A percentile compares a stretch with the other conserved stretches of the same genome.
phyloP scores from a whole-genome alignment of 2,888 invertebrate genomes.

The Nemapogon koenigi region DNA sequence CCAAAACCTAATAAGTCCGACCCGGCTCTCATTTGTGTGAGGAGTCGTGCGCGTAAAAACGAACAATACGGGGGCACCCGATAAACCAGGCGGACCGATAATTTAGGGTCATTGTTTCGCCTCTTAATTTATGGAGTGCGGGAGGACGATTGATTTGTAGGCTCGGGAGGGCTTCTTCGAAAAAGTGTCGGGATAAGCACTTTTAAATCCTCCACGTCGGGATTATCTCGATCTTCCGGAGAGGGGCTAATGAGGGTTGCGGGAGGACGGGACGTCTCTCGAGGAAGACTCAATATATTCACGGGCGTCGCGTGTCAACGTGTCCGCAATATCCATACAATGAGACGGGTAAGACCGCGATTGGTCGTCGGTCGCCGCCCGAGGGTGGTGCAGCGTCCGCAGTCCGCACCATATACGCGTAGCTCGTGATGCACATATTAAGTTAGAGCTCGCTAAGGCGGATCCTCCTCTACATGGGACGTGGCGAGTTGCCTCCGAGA shows the following conservation, averaged over 20 bases:
- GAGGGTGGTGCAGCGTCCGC: constrained; percentile 27
- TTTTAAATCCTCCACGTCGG: constrained; percentile 29
- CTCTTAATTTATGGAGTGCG: constrained; percentile 62
- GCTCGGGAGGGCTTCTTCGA: constrained; percentile 40
- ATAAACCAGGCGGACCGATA: constrained; percentile 57
- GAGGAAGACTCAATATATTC: constrained; percentile 51
- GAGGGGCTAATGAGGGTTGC: constrained; percentile 6
- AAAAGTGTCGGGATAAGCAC: constrained; percentile 41
- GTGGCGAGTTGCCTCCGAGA: constrained; percentile 33
- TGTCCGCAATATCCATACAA: constrained; percentile 59
- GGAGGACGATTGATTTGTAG: constrained; percentile 59
- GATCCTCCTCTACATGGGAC: constrained; percentile 43
- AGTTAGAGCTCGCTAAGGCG: constrained; percentile 34
- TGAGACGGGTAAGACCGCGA: constrained; percentile 50
- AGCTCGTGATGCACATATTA: constrained; percentile 64
- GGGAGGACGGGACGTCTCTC: neutral
- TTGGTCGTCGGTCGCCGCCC: constrained; percentile 51
- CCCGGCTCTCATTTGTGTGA: constrained; percentile 59
- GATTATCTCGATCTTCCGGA: constrained; percentile 15
- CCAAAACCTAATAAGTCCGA: constrained; percentile 59
- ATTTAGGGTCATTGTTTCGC: constrained; percentile 62
- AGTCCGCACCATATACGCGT: constrained; percentile 47
- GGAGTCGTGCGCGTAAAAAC: constrained; percentile 38
- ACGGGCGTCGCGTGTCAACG: constrained; percentile 19
- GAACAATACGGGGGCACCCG: constrained; percentile 42